phyloP scores from a whole-genome alignment of 2,888 invertebrate genomes.

The Chelonus formosanus region DNA sequence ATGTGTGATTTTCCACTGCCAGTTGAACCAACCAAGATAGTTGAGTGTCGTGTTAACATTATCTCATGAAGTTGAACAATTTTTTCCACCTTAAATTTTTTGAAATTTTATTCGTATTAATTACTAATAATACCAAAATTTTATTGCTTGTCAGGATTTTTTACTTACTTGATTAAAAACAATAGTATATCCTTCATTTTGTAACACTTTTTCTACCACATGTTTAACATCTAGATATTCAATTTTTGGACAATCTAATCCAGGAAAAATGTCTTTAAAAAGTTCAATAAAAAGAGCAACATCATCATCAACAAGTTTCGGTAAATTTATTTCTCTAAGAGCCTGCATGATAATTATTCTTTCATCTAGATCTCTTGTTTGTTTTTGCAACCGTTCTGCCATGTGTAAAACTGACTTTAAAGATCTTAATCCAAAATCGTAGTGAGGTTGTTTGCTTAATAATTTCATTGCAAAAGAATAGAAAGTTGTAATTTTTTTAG shows the following conservation, averaged over 20 bases:
- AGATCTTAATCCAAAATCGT: conserved; percentile 92
- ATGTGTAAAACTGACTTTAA: conserved; percentile 90
- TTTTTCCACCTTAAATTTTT: conserved; percentile 76
- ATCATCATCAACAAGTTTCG: conserved; percentile 92
- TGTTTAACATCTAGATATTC: conserved; percentile 87
- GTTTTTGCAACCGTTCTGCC: conserved; percentile 87
- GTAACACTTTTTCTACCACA: conserved; percentile 76
- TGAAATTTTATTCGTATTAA: no score
- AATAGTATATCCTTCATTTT: conserved; percentile 75
- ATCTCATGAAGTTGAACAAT: conserved; percentile 92
- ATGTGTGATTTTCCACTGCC: conserved; percentile 93
- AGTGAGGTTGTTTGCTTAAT: conserved; percentile 91
- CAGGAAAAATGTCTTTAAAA: conserved; percentile 89
- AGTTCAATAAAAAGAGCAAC: conserved; percentile 88
- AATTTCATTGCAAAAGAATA: conserved; percentile 89
- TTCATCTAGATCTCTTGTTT: conserved; percentile 82
- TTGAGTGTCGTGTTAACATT: conserved; percentile 93
- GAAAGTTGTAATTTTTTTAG: conserved; percentile 93
- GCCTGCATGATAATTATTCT: conserved; percentile 91
- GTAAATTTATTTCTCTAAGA: conserved; percentile 89
- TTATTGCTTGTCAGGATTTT: no score
- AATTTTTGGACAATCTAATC: conserved; percentile 87
- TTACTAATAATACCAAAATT: no score
- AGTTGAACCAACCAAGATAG: conserved; percentile 92
- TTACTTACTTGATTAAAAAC: conserved; percentile 73